Evolutionary conservation across 2,888 invertebrate genomes (phyloP), one percentile per base, ranked within the genome.

Genomic region (Acrobasis consociella): DNA sequence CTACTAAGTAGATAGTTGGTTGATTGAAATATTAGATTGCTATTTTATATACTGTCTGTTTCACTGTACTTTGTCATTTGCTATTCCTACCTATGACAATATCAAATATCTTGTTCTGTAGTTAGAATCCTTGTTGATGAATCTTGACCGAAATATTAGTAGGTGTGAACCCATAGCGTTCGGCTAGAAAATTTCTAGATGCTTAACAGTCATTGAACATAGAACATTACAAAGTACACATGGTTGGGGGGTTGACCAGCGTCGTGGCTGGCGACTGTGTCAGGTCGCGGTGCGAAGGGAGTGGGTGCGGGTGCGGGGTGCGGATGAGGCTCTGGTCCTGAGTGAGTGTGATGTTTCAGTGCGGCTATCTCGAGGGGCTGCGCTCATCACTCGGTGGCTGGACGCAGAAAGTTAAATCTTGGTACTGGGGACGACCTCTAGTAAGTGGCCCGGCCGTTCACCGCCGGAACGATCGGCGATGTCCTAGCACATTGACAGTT

Each of bases 371-470:
- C 94, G 97, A 97, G 95, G 97, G 97, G 94, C 96, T 97, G 94
- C 96, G 97, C 94, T 96, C 96, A 94, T 97, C 97, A 95, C 96
- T 97, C 94, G 97, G 97, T 95, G 97, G 97, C 95, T 96, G 97
- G 95, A 97, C 97, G 94, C 97, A 97, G 96, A 97, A 97, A 96
- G 97, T 97, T 94, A 97, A 97, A 95, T 97, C 97, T 94, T 97
- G 97, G 97, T 97, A 97, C 96, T 97, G 97, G 97, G 97, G 97
- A 95, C 96, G 97, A 95, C 97, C 97, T 96, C 96, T 97, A 95
- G 97, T 97, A 97, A 97, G 97, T 97, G 94, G 83, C 87, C 86
- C 87, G 88, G 86, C 85, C 84, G 83, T 82, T 78, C 79, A 82
- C 82, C 86, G 83, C 82, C 83, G 82, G 81, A 85, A 81, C 81